These are phyloP conservation scores for Asbolus verrucosus DNA, from an alignment of 1,140 invertebrate species.

Conservation along the genomic window DNA sequence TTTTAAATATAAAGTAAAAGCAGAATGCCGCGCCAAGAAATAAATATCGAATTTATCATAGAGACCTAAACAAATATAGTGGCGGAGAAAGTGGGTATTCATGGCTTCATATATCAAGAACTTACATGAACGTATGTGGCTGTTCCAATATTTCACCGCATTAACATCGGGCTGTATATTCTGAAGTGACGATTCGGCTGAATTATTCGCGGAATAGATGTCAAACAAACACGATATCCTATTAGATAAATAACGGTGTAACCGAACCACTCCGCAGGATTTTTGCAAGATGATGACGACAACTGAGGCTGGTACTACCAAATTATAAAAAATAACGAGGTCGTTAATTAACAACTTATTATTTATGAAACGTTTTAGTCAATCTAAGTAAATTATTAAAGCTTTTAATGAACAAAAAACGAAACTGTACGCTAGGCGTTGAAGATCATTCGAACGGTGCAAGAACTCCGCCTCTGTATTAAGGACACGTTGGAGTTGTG, in stretches of 20 bases:
- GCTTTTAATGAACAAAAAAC: conserved; percentile 37
- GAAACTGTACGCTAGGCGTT: conserved; percentile 21
- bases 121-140: neutral
- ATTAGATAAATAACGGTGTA: too few species aligned
- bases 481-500: conserved; percentile 17
- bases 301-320: neutral
- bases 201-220: too few species aligned
- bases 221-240: too few species aligned
- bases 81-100: conserved; percentile 17
- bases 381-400: conserved; percentile 41
- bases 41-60: conserved; percentile 45
- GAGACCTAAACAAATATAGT: conserved; percentile 31
- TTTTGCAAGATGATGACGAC: neutral
- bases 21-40: conserved; percentile 32
- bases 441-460: conserved; percentile 17
- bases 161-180: neutral
- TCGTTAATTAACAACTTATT: conserved; percentile 40
- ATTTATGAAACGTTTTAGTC: conserved; percentile 37
- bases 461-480: conserved; percentile 15
- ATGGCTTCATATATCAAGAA: conserved; percentile 22
- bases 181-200: neutral
- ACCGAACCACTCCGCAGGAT: neutral
- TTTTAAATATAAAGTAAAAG: conserved; percentile 40
- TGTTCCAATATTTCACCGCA: conserved; percentile 18
- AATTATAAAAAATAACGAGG: conserved; percentile 19